Evolutionary conservation across 2,888 invertebrate species (phyloP).

Genomic region (Scotopteryx bipunctaria): DNA sequence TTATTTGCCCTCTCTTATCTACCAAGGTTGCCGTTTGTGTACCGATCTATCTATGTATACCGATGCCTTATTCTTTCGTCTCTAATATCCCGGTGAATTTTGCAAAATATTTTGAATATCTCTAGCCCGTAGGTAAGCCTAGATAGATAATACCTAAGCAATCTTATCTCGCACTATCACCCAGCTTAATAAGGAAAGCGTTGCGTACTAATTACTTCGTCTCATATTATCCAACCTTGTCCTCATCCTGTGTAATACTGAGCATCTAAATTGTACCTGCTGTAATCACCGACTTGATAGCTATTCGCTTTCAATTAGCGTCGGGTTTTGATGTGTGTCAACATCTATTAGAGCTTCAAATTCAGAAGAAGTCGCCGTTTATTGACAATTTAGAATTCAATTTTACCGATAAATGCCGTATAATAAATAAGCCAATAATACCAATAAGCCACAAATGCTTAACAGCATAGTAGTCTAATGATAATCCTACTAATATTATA

Average conservation of each 20-base stretch:
- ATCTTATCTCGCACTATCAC: background rate
- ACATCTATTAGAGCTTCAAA: conserved; percentile 6
- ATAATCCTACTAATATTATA: too few species aligned
- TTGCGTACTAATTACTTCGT: background rate
- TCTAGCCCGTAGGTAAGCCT: too few species aligned
- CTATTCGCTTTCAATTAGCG: conserved; percentile 4
- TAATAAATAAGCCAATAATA: too few species aligned
- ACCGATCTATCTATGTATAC: too few species aligned
- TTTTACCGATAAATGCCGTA: too few species aligned
- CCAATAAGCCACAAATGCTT: too few species aligned
- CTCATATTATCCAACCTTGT: conserved; percentile 3
- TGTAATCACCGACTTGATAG: conserved; percentile 9
- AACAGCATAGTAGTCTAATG: too few species aligned
- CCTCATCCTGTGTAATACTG: conserved; percentile 1
- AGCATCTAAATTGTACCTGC: background rate
- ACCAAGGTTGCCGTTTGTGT: background rate
- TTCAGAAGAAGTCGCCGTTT: background rate
- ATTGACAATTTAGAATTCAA: background rate
- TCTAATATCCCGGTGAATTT: too few species aligned
- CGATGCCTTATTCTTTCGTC: too few species aligned
- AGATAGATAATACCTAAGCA: background rate
- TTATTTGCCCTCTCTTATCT: background rate
- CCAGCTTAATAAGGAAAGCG: background rate
- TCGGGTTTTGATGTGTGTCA: conserved; percentile 9
- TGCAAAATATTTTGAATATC: too few species aligned